Evolutionary conservation across 2,113 vertebrate genomes (phyloP), one percentile per base, ranked within the genome.

Genomic region (Phylloscopus whistleri): DNA sequence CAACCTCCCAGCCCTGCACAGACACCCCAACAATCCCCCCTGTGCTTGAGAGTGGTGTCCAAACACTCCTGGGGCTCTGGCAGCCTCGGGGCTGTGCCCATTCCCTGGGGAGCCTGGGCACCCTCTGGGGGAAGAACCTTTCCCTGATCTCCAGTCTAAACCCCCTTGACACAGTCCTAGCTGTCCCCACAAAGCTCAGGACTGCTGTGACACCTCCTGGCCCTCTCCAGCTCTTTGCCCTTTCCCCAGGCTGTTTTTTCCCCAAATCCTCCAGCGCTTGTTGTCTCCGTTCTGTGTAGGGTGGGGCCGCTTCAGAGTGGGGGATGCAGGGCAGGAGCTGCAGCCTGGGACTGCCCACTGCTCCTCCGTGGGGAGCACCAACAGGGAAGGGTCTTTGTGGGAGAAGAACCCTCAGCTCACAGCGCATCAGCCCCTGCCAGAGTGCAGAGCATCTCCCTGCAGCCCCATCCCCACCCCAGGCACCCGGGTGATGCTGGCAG

Each of bases 31-130:
- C 14, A 41, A 62, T 27, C 26, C 12, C 41, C 5, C 14, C 31
- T 13, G 35, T 63, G 22, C 48, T 19, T 55, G 14, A 35, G 48
- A 76, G 31, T 1, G 2, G 4, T 35, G 10, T 31, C n/a, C 55
- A 62, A 69, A 69, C 1, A 0, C 12, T 63, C 55, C 41, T 16
- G 8, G 26, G 62, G 55, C 26, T 76, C n/a, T 83, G 70, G 30
- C 41, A 90, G 53, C 39, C 46, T 41, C 1, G 1, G 28, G 35
- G 46, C 24, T 0, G 0, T 35, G 41, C 0, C 77, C 28, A n/a
- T 8, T 44, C 39, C 39, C 28, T 59, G 37, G 37, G 23, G 68
- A 67, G 28, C 28, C 53, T 69, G 78, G 1, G 0, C 1, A 48
- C 21, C 7, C 17, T 35, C 5, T 31, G 15, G 41, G 49, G 8